Evolutionary conservation across 2,797 vertebrate species (phyloP).

Genomic region (Coregonus sp.): DNA sequence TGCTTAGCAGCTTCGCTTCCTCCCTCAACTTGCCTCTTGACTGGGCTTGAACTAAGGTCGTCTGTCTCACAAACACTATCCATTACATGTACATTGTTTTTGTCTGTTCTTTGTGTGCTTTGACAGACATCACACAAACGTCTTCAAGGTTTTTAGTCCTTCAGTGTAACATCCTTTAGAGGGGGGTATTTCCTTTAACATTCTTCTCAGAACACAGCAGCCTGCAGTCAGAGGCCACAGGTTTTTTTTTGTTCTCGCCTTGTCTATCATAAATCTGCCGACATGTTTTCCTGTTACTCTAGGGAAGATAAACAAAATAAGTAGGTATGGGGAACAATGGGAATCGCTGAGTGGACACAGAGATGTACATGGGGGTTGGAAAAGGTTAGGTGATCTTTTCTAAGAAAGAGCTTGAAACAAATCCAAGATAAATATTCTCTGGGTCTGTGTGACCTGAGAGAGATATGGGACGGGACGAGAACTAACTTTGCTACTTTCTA

Average conservation of each 20-base stretch:
- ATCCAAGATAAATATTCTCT: neutral
- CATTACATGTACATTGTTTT: neutral
- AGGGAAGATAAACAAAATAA: neutral
- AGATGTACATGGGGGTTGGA: neutral
- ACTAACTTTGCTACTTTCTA: neutral
- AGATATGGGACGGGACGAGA: neutral
- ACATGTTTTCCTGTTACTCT: constrained; percentile 29
- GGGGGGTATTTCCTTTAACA: neutral
- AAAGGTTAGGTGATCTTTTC: neutral
- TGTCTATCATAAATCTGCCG: constrained; percentile 34
- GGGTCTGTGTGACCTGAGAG: neutral
- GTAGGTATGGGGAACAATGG: neutral
- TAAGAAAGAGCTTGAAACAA: neutral
- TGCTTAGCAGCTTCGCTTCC: neutral
- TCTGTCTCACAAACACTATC: no score
- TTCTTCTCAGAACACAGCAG: constrained; percentile 1
- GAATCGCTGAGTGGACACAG: constrained; percentile 22
- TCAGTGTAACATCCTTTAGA: neutral
- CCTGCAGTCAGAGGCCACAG: constrained; percentile 22
- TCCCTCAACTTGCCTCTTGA: neutral
- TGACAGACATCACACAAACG: neutral
- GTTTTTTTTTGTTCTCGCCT: neutral
- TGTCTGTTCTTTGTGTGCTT: neutral
- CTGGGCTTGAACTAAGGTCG: no score
- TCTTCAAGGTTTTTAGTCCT: neutral